phyloP scores from a whole-genome alignment of 2,113 vertebrate species.

The Lota lota region DNA sequence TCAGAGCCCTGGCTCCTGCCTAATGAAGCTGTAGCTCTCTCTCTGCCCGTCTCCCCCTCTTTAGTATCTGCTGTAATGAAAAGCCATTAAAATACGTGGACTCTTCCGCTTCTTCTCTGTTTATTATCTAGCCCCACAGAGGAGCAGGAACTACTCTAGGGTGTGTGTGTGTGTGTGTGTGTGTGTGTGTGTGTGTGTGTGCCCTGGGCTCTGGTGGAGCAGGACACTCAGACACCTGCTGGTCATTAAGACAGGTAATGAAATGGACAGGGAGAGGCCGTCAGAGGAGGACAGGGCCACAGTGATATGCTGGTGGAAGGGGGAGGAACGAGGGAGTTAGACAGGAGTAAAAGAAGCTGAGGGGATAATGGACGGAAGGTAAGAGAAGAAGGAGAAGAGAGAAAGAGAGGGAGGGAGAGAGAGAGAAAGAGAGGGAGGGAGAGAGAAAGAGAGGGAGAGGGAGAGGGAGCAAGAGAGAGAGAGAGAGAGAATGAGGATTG shows the following conservation, averaged over 20 bases:
- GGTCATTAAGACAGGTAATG: slow-evolving; percentile 58
- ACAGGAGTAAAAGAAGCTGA: background rate
- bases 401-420: background rate
- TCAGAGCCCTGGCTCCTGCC: background rate
- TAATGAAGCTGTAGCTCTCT: slow-evolving; percentile 1
- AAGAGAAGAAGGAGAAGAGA: background rate
- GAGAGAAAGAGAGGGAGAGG: background rate
- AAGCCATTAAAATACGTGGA: slow-evolving; percentile 36
- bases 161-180: background rate
- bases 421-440: background rate
- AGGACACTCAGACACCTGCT: slow-evolving; percentile 55
- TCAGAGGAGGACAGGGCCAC: background rate
- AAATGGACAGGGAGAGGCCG: slow-evolving; percentile 41
- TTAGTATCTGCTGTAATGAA: slow-evolving; percentile 31
- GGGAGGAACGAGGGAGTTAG: background rate
- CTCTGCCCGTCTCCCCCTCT: slow-evolving; percentile 11
- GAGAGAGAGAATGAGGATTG: background rate
- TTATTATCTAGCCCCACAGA: slow-evolving; percentile 22
- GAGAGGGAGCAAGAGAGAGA: background rate
- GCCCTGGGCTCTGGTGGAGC: slow-evolving; percentile 27
- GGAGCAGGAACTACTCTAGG: background rate
- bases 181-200: slow-evolving; percentile 10
- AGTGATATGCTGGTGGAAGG: background rate
- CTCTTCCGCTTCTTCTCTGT: background rate
- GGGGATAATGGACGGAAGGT: background rate